Percentiles rank a stretch among this genome's conserved stretches.
These are phyloP conservation scores for Fringilla coelebs DNA, from an alignment of 2,797 vertebrate species.

Conservation along the genomic window DNA sequence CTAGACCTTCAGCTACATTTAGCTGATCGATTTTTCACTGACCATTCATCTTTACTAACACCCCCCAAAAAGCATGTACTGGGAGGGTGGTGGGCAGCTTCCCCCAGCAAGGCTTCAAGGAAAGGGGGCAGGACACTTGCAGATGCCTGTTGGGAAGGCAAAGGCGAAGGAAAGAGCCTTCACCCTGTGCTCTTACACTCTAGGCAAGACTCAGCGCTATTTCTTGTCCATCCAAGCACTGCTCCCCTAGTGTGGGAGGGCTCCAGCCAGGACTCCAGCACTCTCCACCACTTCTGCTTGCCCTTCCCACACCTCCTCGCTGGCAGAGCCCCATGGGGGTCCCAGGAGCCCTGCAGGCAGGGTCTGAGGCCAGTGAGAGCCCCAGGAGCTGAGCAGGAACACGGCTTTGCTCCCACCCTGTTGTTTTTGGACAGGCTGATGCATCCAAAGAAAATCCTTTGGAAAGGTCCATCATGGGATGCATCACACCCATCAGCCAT, in stretches of 20 bases:
- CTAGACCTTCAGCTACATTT: neutral
- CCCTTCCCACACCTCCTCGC: neutral
- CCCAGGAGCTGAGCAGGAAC: neutral
- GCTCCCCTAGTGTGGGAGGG: neutral
- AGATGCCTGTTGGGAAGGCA: neutral
- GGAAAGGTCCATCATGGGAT: neutral
- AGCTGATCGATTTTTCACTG: neutral
- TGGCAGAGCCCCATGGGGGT: neutral
- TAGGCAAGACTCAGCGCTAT: fast-evolving
- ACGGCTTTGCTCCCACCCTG: neutral
- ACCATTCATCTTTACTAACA: neutral
- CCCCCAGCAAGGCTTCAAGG: neutral
- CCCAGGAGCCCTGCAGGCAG: neutral
- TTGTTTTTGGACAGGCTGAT: neutral
- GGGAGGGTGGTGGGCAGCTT: neutral
- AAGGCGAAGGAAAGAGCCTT: neutral
- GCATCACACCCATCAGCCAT: neutral
- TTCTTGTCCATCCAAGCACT: neutral
- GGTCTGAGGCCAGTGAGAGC: neutral
- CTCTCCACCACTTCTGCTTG: neutral
- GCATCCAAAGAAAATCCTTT: neutral
- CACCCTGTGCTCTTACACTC: neutral
- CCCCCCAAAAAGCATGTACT: neutral
- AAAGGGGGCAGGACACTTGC: neutral
- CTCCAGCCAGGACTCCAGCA: neutral